Evolutionary conservation across 2,113 vertebrate species (phyloP), one percentile per base, ranked within the genome.

Genomic region (Entelurus aequoreus): DNA sequence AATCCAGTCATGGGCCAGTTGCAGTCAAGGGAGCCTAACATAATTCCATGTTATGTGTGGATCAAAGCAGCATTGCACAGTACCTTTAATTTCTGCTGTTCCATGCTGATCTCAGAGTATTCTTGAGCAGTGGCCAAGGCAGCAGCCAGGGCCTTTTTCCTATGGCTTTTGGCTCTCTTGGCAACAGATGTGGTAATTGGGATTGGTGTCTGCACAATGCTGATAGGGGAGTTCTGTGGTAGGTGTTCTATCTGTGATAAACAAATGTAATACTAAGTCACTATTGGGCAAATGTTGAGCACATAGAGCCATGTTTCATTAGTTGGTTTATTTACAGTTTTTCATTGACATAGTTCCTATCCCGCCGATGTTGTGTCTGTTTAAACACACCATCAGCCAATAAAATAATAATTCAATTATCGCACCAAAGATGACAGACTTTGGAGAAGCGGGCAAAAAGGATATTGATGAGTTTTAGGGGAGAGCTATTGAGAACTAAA

Each of bases 91-190:
- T 99, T 98, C 80, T 93, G 95, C 87, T 99, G 96, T 74, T 98
- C 97, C 97, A 97, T 96, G 85, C 96, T 98, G 83, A 99, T 99
- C 87, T 98, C 97, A 0, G 94, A 97, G 85, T 99, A 98, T 75
- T 98, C 97, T 81, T 97, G 95, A 61, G 96, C 96, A 6, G 97
- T 98, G 64, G 97, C 97, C 77, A 98, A 83, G 0, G 97, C 97
- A 40, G 97, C 97, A 42, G 97, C 97, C 82, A 98, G 88, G 5
- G 97, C 97, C 74, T 98, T 99, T 87, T 98, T 99, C 88, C 97
- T 94, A 86, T 98, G 96, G 85, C 97, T 99, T 86, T 99, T 99
- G 71, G 96, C 95, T 67, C 96, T 91, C 84, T 99, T 99, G 44
- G 97, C 95, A 77, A 98, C 95, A 5, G 96, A 98, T 14, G 95